Base-by-base conservation (phyloP, 2,888 invertebrate genomes). In the Lasioglossum calceatum region DNA sequence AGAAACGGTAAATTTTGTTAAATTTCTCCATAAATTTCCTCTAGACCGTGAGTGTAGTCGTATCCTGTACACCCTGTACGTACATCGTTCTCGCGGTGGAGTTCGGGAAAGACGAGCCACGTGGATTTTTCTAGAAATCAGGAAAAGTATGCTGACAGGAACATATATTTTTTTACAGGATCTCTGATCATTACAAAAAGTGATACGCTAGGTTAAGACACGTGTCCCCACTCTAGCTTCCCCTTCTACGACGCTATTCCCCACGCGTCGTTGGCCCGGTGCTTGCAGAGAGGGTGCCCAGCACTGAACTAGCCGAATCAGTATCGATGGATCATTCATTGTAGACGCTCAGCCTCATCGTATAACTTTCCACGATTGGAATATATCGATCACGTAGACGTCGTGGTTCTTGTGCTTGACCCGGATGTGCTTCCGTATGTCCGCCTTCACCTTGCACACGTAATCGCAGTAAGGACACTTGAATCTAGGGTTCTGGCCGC, bases 401-500 rank as follows among this genome's bases (percentile, higher is more conserved):
- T 87, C 85, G 39, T 39, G 76, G 39, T 90, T 64, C 23, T 76
- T 39, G 64, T 92, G 91, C 64, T 79, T 84, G 0, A 58, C 19
- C n/a, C 77, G 85, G 44, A 93, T 89, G 82, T 93, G 92, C 36
- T 88, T 91, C 27, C 91, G 85, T 64, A 94, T 80, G 67, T 93
- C 91, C 3, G 89, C 78, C 75, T 92, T 93, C 16, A 92, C 91
- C 81, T 94, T 94, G 71, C 92, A 92, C 72, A 90, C 76, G 83
- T 93, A 93, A 44, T 89, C 90, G 82, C 95, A 95, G 50, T 93
- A 92, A 8, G 93, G 93, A 85, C 94, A 95, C 77, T 92, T 91
- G 78, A 93, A 93, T 39, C 92, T 90, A 4, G 92, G 91, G 61
- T 88, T 91, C 92, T 96, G 96, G 75, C 96, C 96, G 90, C 96